These are phyloP conservation scores for Drosophila busckii DNA, from an alignment of 1,140 invertebrate species.

Conservation along the genomic window DNA sequence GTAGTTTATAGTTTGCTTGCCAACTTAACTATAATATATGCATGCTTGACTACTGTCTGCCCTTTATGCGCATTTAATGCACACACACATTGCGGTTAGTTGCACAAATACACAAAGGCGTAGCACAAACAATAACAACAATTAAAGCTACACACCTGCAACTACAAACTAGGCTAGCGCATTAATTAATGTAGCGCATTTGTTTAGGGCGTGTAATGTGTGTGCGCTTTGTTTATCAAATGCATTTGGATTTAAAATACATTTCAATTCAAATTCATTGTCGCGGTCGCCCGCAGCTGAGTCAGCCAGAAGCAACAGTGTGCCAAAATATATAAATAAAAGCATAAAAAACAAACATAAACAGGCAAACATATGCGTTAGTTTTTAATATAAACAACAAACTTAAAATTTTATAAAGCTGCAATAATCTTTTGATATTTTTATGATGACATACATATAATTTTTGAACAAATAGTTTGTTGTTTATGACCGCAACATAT, in stretches of 20 bases:
- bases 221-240: slow-evolving; percentile 28
- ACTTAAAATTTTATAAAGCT: no score
- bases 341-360: slow-evolving; percentile 16
- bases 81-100: slow-evolving; percentile 9
- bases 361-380: no score
- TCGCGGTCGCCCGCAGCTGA: slow-evolving; percentile 48
- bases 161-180: slow-evolving; percentile 15
- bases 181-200: slow-evolving; percentile 29
- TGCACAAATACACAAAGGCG: slow-evolving; percentile 11
- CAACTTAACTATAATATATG: no score
- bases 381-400: no score
- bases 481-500: no score
- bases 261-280: slow-evolving; percentile 44
- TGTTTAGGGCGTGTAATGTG: slow-evolving; percentile 44
- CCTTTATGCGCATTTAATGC: slow-evolving; percentile 1
- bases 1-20: slow-evolving; percentile 5
- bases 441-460: no score
- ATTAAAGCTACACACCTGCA: slow-evolving; percentile 19
- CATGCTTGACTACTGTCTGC: slow-evolving; percentile 14
- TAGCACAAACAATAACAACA: slow-evolving; percentile 4
- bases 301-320: slow-evolving; percentile 29
- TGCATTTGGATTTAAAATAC: no score
- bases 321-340: slow-evolving; percentile 37
- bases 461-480: no score
- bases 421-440: no score